These are phyloP conservation scores for Linepithema humile DNA, from an alignment of 1,140 invertebrate species.

Conservation along the genomic window DNA sequence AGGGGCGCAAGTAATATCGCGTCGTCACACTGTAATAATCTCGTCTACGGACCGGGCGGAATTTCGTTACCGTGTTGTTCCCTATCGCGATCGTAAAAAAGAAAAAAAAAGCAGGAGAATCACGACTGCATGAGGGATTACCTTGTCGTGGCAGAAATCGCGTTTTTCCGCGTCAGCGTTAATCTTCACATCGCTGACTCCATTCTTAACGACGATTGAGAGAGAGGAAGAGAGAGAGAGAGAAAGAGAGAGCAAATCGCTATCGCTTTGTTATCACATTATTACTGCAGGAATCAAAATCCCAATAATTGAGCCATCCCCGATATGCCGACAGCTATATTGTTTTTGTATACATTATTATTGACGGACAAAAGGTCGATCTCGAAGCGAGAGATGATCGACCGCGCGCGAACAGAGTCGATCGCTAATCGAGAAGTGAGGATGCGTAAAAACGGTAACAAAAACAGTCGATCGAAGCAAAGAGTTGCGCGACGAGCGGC, in stretches of 20 bases:
- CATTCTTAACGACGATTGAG: background rate
- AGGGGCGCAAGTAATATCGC: constrained; percentile 43
- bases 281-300: too few species aligned
- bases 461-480: too few species aligned
- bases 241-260: background rate
- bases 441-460: too few species aligned
- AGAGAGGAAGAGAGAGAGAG: too few species aligned
- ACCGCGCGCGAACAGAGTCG: too few species aligned
- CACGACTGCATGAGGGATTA: constrained; percentile 6
- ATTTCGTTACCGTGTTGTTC: constrained; percentile 47
- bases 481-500: too few species aligned
- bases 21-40: constrained; percentile 53
- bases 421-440: too few species aligned
- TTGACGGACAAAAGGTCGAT: too few species aligned
- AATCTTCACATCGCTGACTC: background rate
- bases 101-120: constrained; percentile 17
- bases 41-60: constrained; percentile 4
- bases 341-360: too few species aligned
- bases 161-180: background rate
- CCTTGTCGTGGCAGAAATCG: background rate
- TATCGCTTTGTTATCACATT: background rate
- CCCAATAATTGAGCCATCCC: too few species aligned
- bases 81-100: background rate
- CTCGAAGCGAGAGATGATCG: too few species aligned
- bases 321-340: too few species aligned